These are phyloP conservation scores for Agrotis puta DNA, from an alignment of 2,888 invertebrate species.

Conservation along the genomic window DNA sequence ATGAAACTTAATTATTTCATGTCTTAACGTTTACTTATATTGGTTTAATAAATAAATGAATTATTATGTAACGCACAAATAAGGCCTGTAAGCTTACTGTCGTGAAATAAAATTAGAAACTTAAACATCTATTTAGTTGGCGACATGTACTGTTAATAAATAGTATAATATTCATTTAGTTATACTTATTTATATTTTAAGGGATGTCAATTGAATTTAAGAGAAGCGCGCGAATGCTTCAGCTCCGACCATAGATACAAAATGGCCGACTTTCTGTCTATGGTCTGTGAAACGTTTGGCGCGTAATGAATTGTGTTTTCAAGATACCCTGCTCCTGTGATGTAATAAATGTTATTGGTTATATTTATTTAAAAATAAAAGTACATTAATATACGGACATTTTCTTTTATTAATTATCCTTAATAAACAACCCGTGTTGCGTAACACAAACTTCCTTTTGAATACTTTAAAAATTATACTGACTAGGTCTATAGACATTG, in stretches of 20 bases:
- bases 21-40: slow-evolving; percentile 20
- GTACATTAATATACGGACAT: slow-evolving; percentile 87
- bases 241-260: slow-evolving; percentile 61
- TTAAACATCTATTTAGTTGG: slow-evolving; percentile 56
- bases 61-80: slow-evolving; percentile 69
- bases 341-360: slow-evolving; percentile 91
- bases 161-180: slow-evolving; percentile 76
- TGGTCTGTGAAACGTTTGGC: slow-evolving; percentile 72
- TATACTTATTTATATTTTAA: slow-evolving; percentile 84
- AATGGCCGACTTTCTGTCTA: slow-evolving; percentile 67
- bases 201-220: slow-evolving; percentile 85
- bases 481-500: too few species aligned
- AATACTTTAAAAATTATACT: too few species aligned
- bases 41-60: slow-evolving; percentile 36
- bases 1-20: slow-evolving; percentile 14
- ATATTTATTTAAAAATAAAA: slow-evolving; percentile 91
- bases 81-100: slow-evolving; percentile 69
- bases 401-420: slow-evolving; percentile 47
- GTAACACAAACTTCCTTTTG: too few species aligned
- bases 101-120: slow-evolving; percentile 48
- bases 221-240: slow-evolving; percentile 73
- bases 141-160: slow-evolving; percentile 71
- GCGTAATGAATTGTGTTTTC: slow-evolving; percentile 87
- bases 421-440: background rate
- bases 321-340: slow-evolving; percentile 91